Evolutionary conservation across 2,113 vertebrate species (phyloP), one percentile per base, ranked within the genome.

Genomic region (Psephotus haematonotus): DNA sequence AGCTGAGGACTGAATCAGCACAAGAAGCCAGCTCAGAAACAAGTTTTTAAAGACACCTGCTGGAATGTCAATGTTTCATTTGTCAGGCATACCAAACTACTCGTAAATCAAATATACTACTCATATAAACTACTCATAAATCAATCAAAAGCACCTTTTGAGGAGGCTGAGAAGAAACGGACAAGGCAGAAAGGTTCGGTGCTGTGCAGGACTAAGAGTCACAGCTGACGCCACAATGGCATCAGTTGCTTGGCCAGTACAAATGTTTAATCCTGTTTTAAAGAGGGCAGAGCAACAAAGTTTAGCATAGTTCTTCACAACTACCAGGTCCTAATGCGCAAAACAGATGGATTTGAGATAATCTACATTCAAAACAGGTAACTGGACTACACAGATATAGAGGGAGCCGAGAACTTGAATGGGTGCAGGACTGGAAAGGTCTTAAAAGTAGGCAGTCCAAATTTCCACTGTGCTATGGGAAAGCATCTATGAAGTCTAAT

Each of bases 381-480:
- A 18, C 47, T 24, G 47, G 31, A 60, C 14, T 52, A 31, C 8
- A 28, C 0, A 43, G 43, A 50, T 11, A 22, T 0, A 67, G 59
- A 60, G 24, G 12, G 47, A 86, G 28, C 24, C 15, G 35, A 29
- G 16, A 65, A 53, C 63, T 7, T 57, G 49, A 44, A 69, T 1
- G 20, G 22, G 14, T 52, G 14, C 39, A 35, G 35, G 44, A 57
- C 39, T 60, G 39, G 37, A 60, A 46, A 64, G 43, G 18, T 47
- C 29, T 35, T 57, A 29, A 65, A 64, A 92, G 53, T 4, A 18
- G 33, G 57, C 39, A 90, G 33, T 59, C 33, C 22, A 35, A 59
- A 59, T 59, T 59, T 35, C 57, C 33, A 59, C 57, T 59, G n/a
- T 6, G 2, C 57, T 10, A 12, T 2, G 52, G n/a, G 46, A 78